A percentile compares a stretch with the other conserved stretches of the same genome.
Conservation (phyloP, 2,113 vertebrate species). For the Podarcis raffonei region DNA sequence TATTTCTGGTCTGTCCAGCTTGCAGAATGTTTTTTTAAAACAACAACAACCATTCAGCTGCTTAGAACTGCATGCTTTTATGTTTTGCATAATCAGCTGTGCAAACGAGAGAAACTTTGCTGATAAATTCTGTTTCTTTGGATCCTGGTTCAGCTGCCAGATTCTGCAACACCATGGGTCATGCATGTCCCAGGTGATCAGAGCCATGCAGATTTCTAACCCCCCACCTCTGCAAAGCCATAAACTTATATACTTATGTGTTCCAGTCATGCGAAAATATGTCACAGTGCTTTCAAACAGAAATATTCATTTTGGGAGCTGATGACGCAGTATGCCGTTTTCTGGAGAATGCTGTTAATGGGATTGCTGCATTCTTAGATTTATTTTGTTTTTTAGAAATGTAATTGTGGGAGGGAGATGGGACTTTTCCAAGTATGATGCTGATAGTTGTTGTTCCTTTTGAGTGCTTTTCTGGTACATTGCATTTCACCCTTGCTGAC, state of each 20-base stretch:
- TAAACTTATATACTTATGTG: not conserved
- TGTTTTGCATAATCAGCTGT: not conserved
- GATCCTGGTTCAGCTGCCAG: not conserved
- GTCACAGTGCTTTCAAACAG: not conserved
- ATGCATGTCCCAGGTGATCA: not conserved
- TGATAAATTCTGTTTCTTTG: not conserved
- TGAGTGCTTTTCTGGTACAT: slow-evolving; percentile 88
- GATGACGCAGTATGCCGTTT: not conserved
- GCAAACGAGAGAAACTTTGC: not conserved
- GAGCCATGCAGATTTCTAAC: not conserved
- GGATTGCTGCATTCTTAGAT: not conserved
- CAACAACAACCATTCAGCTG: not conserved
- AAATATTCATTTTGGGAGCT: not conserved
- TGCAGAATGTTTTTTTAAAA: not conserved
- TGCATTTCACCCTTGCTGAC: slow-evolving; percentile 90
- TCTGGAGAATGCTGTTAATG: not conserved
- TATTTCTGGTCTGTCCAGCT: not conserved
- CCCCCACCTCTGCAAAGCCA: not conserved
- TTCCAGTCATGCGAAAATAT: not conserved
- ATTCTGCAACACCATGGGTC: not conserved
- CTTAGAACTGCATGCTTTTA: not conserved
- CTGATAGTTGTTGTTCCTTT: not conserved
- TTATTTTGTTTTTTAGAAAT: not conserved
- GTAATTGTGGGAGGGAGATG: not conserved
- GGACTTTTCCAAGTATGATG: not conserved